Evolutionary conservation across 37 sponge, comb jelly and placozoan species (phyloP).

Genomic region (Theonella swinhoei): DNA sequence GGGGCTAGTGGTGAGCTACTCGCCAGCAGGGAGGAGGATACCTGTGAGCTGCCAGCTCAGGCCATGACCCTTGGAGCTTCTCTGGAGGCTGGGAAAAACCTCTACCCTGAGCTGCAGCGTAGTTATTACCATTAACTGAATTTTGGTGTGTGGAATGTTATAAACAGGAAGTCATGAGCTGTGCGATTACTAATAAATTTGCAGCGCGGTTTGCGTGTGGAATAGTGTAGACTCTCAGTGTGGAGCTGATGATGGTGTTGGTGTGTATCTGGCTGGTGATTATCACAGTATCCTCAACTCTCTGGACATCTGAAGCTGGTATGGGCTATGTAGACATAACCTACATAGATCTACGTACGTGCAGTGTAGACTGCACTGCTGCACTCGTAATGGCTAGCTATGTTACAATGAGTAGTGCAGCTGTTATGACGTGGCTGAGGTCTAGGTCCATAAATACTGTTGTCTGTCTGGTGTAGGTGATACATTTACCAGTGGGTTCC

Average conservation of each 20-base stretch:
- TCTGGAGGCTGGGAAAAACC: slow-evolving; percentile 1
- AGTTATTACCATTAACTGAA: background rate
- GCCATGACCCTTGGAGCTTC: slow-evolving; percentile 17
- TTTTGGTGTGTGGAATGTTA: background rate
- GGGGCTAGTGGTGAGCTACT: background rate
- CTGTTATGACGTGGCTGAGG: background rate
- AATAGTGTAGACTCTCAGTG: no score
- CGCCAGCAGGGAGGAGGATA: background rate
- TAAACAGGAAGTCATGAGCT: background rate
- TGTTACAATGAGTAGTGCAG: no score
- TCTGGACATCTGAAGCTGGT: background rate
- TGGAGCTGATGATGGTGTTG: background rate
- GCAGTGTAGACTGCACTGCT: no score
- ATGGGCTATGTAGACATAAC: no score
- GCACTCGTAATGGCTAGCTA: background rate
- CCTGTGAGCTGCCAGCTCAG: background rate
- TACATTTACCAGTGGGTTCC: background rate
- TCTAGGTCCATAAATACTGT: no score
- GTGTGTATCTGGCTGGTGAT: background rate
- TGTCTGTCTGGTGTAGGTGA: background rate
- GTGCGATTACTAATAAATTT: no score
- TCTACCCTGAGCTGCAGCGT: slow-evolving; percentile 14
- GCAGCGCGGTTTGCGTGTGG: no score
- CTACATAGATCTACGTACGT: no score
- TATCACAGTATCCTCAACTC: background rate